Evolutionary conservation across 2,113 vertebrate species (phyloP).

Genomic region (Buteo buteo): DNA sequence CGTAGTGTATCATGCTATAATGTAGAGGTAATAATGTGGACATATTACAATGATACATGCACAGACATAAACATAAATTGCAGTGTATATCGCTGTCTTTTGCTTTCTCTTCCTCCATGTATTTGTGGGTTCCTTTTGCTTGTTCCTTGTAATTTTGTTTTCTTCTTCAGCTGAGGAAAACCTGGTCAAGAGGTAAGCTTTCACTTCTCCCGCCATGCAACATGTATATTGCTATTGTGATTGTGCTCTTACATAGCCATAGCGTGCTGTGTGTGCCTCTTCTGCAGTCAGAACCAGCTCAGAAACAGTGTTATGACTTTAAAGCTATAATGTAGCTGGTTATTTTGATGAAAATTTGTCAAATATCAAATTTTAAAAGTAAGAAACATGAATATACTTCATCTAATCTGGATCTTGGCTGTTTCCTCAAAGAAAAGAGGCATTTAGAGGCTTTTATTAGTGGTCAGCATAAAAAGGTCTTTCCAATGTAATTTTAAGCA

Average conservation of each 20-base stretch:
- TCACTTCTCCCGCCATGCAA: neutral
- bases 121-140: neutral
- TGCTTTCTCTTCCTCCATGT: neutral
- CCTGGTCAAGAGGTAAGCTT: neutral
- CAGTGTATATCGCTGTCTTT: neutral
- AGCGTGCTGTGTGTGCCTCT: neutral
- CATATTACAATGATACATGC: neutral
- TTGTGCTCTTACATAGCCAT: neutral
- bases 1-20: neutral
- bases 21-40: neutral
- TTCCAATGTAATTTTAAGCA: neutral
- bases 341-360: neutral
- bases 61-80: neutral
- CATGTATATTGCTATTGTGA: neutral
- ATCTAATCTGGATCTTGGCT: neutral
- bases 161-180: neutral
- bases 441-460: neutral
- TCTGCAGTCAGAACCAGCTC: neutral
- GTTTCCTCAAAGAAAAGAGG: neutral
- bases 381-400: neutral
- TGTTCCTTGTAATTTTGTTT: neutral
- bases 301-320: neutral
- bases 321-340: neutral
- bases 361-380: neutral
- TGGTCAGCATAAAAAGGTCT: neutral